A percentile compares a stretch with the other conserved stretches of the same genome.
These are phyloP conservation scores for Dryobota labecula DNA, from an alignment of 2,888 invertebrate species.

Conservation along the genomic window DNA sequence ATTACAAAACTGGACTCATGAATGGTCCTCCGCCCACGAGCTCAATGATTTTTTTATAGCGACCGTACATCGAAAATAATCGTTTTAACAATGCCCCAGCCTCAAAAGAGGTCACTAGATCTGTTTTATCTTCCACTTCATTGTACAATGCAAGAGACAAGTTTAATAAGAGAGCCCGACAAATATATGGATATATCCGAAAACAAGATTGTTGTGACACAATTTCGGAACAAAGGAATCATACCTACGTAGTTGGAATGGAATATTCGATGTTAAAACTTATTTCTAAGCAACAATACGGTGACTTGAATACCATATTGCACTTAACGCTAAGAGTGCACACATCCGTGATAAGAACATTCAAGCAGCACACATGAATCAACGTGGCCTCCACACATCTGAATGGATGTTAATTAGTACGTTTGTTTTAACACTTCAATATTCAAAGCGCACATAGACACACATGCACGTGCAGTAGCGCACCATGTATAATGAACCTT, in stretches of 20 bases:
- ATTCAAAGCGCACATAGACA: conserved; percentile 71
- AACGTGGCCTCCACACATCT: conserved; percentile 84
- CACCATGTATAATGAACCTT: conserved; percentile 74
- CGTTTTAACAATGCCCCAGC: conserved; percentile 82
- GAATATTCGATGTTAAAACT: conserved; percentile 62
- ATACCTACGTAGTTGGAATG: conserved; percentile 48
- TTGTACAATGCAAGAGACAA: conserved; percentile 40
- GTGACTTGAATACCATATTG: conserved; percentile 74
- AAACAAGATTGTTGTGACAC: conserved; percentile 50
- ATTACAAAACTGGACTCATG: conserved; percentile 76
- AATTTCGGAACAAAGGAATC: conserved; percentile 55
- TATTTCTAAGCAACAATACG: conserved; percentile 72
- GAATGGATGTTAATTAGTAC: conserved; percentile 88
- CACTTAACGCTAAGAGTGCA: conserved; percentile 72
- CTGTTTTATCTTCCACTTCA: conserved; percentile 54
- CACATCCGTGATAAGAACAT: conserved; percentile 81
- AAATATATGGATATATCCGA: conserved; percentile 36
- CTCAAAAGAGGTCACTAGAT: conserved; percentile 76
- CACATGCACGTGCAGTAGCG: conserved; percentile 61
- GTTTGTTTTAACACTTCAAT: conserved; percentile 85
- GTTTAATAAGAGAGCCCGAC: conserved; percentile 32
- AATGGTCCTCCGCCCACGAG: conserved; percentile 76
- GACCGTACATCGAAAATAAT: conserved; percentile 80
- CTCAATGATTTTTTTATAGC: conserved; percentile 71
- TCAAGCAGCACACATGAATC: conserved; percentile 77